These are phyloP conservation scores for Diorhabda carinulata DNA, from an alignment of 1,140 invertebrate species.

Conservation along the genomic window DNA sequence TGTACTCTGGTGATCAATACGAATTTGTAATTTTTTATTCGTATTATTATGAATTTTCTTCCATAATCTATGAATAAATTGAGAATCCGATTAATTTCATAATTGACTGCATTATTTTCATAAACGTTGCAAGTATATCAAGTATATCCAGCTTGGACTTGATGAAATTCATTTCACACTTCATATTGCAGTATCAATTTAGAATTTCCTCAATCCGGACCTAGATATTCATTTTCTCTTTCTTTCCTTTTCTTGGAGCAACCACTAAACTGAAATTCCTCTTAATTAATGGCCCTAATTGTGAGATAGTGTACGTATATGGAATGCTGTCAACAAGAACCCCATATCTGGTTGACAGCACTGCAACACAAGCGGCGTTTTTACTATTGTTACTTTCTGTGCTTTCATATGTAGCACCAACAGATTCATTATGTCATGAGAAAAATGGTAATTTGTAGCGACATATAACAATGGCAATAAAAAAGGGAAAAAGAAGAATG, in stretches of 20 bases:
- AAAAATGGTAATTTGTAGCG: neutral
- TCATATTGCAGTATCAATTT: no score
- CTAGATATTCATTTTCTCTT: neutral
- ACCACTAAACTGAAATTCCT: conserved; percentile 20
- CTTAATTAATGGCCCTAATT: conserved; percentile 26
- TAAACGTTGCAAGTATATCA: no score
- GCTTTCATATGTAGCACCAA: neutral
- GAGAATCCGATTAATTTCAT: no score
- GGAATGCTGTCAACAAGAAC: conserved; percentile 2
- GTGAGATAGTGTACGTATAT: conserved; percentile 17
- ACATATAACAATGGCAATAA: neutral
- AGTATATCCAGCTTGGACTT: no score
- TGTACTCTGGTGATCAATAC: no score
- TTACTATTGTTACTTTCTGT: neutral
- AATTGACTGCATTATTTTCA: no score
- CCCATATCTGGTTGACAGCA: neutral
- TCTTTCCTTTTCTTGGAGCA: conserved; percentile 4
- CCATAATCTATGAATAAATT: no score
- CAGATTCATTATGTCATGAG: neutral
- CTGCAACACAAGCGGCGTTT: neutral
- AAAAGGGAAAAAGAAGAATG: neutral
- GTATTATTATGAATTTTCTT: no score
- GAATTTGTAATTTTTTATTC: no score
- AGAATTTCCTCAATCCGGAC: neutral
- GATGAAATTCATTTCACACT: no score